Conservation (phyloP, 1,140 invertebrate genomes). For the Drosophila pandora region DNA sequence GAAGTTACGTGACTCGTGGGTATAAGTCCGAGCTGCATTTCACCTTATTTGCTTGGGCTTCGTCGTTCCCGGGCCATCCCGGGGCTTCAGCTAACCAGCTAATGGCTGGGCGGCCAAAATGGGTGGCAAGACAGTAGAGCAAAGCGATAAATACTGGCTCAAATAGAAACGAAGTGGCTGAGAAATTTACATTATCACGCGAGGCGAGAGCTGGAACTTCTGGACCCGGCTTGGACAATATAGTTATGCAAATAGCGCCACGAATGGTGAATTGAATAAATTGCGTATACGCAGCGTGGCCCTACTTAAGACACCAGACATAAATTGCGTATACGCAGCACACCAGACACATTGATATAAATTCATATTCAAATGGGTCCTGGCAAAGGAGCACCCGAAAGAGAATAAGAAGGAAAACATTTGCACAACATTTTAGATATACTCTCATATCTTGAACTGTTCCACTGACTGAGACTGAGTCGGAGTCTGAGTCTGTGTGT, state of each 20-base stretch:
- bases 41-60: slow-evolving; percentile 53
- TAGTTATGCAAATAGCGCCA: slow-evolving; percentile 76
- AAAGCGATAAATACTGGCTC: slow-evolving; percentile 68
- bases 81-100: slow-evolving; percentile 2
- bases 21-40: slow-evolving; percentile 64
- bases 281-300: slow-evolving; percentile 72
- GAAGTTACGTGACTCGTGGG: slow-evolving; percentile 80
- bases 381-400: slow-evolving; percentile 1
- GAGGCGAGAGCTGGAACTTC: slow-evolving; percentile 28
- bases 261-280: slow-evolving; percentile 70
- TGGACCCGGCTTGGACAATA: slow-evolving; percentile 30
- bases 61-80: slow-evolving; percentile 13
- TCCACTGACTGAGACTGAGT: background rate
- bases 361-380: slow-evolving; percentile 75
- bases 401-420: slow-evolving; percentile 44
- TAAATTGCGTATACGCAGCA: slow-evolving; percentile 34
- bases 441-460: slow-evolving; percentile 36
- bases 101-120: slow-evolving; percentile 19
- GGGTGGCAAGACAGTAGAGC: slow-evolving; percentile 2
- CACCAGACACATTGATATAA: slow-evolving; percentile 70
- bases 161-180: slow-evolving; percentile 68
- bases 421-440: slow-evolving; percentile 76
- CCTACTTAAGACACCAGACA: background rate
- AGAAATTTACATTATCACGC: slow-evolving; percentile 65
- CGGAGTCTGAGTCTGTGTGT: slow-evolving; percentile 7